A percentile compares a stretch with the other conserved stretches of the same genome.
Evolutionary conservation across 2,113 vertebrate species (phyloP).

Genomic region (Leptosomus discolor): DNA sequence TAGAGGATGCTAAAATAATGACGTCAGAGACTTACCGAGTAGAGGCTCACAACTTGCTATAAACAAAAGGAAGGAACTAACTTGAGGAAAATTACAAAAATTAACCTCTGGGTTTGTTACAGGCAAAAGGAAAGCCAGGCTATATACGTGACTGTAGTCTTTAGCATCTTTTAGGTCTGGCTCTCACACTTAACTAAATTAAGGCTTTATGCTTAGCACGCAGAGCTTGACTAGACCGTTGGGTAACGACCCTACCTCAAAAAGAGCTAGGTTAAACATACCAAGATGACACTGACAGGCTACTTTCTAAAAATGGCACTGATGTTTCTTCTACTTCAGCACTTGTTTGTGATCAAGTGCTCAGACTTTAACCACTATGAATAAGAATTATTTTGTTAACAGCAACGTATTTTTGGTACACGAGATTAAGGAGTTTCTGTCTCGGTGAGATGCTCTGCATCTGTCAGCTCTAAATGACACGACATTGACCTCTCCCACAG

Average conservation of each 20-base stretch:
- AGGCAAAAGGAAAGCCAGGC: not conserved
- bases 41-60: not conserved
- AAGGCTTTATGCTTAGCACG: not conserved
- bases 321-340: not conserved
- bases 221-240: not conserved
- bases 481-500: not conserved
- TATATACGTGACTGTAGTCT: not conserved
- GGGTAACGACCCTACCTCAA: not conserved
- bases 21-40: not conserved
- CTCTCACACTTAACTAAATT: not conserved
- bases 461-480: rapidly evolving
- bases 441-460: not conserved
- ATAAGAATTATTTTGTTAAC: not conserved
- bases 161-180: not conserved
- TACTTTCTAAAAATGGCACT: not conserved
- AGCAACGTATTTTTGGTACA: not conserved
- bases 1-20: not conserved
- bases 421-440: not conserved
- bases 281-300: not conserved
- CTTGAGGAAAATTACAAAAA: not conserved
- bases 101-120: not conserved
- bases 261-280: not conserved
- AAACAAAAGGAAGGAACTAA: not conserved
- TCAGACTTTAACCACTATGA: not conserved
- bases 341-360: not conserved